Evolutionary conservation across 2,888 invertebrate species (phyloP), one percentile per base, ranked within the genome.

Genomic region (Bombylius discolor): DNA sequence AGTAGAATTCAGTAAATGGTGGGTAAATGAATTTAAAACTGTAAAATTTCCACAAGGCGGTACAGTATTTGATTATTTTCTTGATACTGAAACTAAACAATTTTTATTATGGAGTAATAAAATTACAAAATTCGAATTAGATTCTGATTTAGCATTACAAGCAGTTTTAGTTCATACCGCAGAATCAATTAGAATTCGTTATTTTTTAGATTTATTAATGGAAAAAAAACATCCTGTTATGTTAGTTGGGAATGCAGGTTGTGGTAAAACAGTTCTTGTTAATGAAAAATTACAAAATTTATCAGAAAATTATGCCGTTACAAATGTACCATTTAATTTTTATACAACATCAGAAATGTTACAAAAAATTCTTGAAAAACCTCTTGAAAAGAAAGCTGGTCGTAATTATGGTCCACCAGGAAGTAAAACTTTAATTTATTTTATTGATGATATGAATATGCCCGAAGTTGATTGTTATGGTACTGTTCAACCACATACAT

Each of bases 371-470:
- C 74, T 97, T 56, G 97, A 97, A 70, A 94, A 92, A 69, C 92
- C 95, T 7, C 72, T 97, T 57, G 97, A 97, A 72, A 97, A 97
- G 77, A 97, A 97, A 73, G 96, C 96, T 11, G 90, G 92, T 8
- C 79, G 94, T 61, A 96, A 95, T 75, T 97, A 87, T 67, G 97
- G 95, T 0, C 97, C 97, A 13, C 95, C 95, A 0, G 95, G 96
- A 13, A 94, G 85, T 66, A 94, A 95, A 74, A 89, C 88, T 0
- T 77, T 97, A 47, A 84, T 97, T 60, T 97, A 95, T 72, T 97
- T 97, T 69, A 87, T 97, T 58, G 97, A 97, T 68, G 97, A 97
- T 67, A 87, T 97, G 87, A 97, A 97, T 69, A 97, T 97, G 95
- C 96, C 97, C 1, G 94, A 94, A 79, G 91, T 90, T 31, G 80